Base-by-base conservation (phyloP, 2,888 invertebrate species). In the Zelleria hepariella region DNA sequence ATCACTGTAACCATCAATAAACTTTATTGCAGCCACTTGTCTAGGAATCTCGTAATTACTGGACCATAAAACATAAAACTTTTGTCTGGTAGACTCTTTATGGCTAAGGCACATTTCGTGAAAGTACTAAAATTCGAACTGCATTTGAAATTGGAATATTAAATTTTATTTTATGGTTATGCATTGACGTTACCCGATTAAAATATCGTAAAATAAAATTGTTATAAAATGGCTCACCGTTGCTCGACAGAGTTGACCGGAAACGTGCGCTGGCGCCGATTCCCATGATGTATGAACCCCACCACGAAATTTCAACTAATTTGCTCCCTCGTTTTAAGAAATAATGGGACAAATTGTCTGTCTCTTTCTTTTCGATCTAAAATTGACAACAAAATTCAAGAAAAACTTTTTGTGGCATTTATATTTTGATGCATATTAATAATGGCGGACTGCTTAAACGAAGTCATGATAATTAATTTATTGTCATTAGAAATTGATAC, bases 21-120 rank as follows among this genome's bases (percentile, higher is more conserved):
- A 85, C 66, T 86, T 85, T 80, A 85, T 80, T 79, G 82, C 81
- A 81, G 48, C 82, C 76, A 82, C 78, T 84, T 78, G 83, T 74
- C 84, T 86, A 86, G 84, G 80, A 83, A 83, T 80, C 77, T 73
- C 67, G 26, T 20, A 27, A 68, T 84, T 78, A 82, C 75, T 66
- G 65, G 68, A 67, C 72, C 67, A 79, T 84, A 77, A 83, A 82
- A 75, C 66, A 23, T 23, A 26, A 55, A 20, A 27, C 55, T 55
- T 55, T 53, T 32, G 32, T 27, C 55, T 55, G 24, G 10, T 53
- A 53, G 10, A 18, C 20, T 20, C 51, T 51, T 51, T 51, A 51
- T 23, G 51, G 8, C 51, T 20, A 15, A 42, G 32, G 15, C 10
- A 42, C 32, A 15, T 51, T 23, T 24, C 27, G 42, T 55, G 55